These are phyloP conservation scores for Macrobrachium nipponense DNA, from an alignment of 1,140 invertebrate genomes.

Conservation along the genomic window DNA sequence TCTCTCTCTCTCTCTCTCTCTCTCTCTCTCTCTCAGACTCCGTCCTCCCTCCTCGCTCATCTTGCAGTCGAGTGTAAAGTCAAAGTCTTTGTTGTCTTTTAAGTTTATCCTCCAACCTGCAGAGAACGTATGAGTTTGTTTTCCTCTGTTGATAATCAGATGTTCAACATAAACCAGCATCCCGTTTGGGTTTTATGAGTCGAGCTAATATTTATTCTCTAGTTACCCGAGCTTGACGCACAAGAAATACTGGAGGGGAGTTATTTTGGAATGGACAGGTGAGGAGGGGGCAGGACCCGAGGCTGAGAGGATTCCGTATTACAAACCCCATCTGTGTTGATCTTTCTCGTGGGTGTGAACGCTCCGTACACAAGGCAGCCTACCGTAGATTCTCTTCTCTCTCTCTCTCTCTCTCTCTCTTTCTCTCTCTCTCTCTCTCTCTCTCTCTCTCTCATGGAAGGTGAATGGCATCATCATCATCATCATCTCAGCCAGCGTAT, in stretches of 20 bases:
- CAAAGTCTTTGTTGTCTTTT: background rate
- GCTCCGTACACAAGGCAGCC: background rate
- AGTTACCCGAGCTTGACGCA: no score
- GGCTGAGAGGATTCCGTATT: background rate
- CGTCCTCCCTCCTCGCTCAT: background rate
- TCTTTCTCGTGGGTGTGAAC: slow-evolving; percentile 12
- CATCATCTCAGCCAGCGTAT: no score
- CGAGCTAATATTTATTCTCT: no score
- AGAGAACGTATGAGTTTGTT: no score
- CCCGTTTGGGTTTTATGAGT: no score
- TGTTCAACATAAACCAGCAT: no score
- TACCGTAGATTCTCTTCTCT: background rate
- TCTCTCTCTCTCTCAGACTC: background rate
- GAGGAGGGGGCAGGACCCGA: background rate
- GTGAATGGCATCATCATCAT: no score
- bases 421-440: no score
- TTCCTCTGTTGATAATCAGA: no score
- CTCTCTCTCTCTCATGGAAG: background rate
- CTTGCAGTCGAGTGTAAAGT: background rate
- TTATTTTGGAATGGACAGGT: background rate
- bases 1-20: slow-evolving; percentile 3
- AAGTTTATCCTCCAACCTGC: no score
- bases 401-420: slow-evolving; percentile 1
- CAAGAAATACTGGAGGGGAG: background rate
- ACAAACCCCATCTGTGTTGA: background rate